phyloP scores from a whole-genome alignment of 2,797 vertebrate genomes.

The Cuniculus paca region DNA sequence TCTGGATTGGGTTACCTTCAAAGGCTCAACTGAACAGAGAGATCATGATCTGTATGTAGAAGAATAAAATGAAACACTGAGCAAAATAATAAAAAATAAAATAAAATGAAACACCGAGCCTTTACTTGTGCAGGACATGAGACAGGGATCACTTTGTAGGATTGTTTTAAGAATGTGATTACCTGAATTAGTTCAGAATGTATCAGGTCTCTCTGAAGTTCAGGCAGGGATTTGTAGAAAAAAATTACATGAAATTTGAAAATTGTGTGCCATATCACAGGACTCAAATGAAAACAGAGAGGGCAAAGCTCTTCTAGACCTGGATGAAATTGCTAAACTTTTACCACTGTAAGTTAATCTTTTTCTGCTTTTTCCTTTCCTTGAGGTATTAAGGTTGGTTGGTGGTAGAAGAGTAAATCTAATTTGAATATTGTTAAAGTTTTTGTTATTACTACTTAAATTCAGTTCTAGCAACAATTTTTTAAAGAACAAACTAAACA shows the following conservation, averaged over 20 bases:
- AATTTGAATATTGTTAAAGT: neutral
- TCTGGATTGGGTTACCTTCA: neutral
- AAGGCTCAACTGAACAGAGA: neutral
- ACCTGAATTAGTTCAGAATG: neutral
- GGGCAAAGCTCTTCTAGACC: neutral
- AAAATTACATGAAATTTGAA: neutral
- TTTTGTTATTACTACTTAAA: neutral
- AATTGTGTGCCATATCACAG: neutral
- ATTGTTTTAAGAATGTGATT: neutral
- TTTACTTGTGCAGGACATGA: neutral
- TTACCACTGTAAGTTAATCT: neutral
- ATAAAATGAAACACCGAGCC: neutral
- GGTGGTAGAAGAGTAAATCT: neutral
- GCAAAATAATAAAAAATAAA: neutral
- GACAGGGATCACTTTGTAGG: neutral
- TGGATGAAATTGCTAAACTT: neutral
- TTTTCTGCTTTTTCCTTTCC: neutral
- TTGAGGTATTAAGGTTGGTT: neutral
- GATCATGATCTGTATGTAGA: constrained; percentile 8
- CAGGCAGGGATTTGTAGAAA: neutral
- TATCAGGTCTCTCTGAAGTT: neutral
- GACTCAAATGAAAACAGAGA: neutral
- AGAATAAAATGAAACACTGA: constrained; percentile 13
- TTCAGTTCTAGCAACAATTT: constrained; percentile 15
- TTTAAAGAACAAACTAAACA: neutral